These are phyloP conservation scores for Capra hircus DNA, from an alignment of 2,113 vertebrate species.

Conservation along the genomic window DNA sequence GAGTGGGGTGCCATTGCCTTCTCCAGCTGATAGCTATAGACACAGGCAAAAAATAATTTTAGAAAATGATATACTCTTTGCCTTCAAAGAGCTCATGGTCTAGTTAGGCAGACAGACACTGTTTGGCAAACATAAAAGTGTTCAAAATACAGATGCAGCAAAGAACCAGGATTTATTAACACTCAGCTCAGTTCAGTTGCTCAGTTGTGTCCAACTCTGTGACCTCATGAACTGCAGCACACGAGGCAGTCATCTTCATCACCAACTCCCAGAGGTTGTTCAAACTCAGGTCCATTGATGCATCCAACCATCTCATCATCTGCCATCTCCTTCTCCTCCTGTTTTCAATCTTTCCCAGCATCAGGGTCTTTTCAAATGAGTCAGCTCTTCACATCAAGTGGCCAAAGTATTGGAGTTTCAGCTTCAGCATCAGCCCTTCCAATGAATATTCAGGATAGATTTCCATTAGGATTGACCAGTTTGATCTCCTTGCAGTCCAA, in stretches of 20 bases:
- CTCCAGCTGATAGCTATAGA: background rate
- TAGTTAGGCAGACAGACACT: background rate
- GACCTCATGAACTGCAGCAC: background rate
- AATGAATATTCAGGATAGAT: background rate
- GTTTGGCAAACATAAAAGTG: background rate
- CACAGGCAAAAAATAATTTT: background rate
- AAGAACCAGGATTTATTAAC: background rate
- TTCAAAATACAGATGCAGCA: background rate
- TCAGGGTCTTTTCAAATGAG: background rate
- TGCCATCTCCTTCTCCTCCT: background rate
- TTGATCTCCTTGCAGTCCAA: background rate
- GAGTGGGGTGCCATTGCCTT: background rate
- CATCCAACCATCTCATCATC: background rate
- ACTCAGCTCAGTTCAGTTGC: background rate
- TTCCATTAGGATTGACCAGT: background rate
- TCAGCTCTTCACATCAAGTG: background rate
- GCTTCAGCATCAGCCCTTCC: background rate
- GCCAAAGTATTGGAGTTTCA: background rate
- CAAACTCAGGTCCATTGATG: background rate
- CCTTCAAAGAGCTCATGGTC: background rate
- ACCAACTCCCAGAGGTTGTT: background rate
- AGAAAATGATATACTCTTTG: background rate
- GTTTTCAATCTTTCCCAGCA: background rate
- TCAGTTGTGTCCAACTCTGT: accelerated
- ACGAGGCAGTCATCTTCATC: background rate